These are phyloP conservation scores for Fringilla coelebs DNA, from an alignment of 2,797 vertebrate species.

Conservation along the genomic window DNA sequence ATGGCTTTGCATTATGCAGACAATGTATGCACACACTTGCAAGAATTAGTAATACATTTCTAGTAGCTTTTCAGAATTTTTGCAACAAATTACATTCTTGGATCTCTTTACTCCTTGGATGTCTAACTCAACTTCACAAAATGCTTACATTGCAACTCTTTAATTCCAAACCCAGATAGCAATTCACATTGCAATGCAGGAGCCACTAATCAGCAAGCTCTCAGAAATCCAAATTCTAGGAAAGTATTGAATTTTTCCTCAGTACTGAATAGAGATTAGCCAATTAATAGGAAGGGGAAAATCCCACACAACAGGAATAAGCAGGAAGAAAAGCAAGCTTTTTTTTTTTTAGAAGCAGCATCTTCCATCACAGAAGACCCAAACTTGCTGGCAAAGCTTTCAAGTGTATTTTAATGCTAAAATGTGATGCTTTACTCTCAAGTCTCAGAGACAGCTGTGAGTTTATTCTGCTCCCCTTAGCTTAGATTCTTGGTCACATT, in stretches of 20 bases:
- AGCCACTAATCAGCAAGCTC: not conserved
- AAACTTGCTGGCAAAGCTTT: not conserved
- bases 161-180: not conserved
- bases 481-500: not conserved
- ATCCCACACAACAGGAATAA: not conserved
- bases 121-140: not conserved
- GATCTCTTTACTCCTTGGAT: not conserved
- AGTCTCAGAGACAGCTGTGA: not conserved
- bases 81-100: not conserved
- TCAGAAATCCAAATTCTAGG: not conserved
- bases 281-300: not conserved
- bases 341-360: not conserved
- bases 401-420: not conserved
- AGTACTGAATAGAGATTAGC: not conserved
- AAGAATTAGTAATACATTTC: constrained; percentile 44
- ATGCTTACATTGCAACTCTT: not conserved
- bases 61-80: not conserved
- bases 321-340: not conserved
- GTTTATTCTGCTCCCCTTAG: not conserved
- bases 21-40: constrained; percentile 19
- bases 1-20: not conserved
- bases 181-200: not conserved
- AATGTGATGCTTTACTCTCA: not conserved
- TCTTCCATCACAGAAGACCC: not conserved
- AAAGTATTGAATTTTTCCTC: not conserved